Conservation (phyloP, 2,797 vertebrate species). For the Rhinogobio ventralis region DNA sequence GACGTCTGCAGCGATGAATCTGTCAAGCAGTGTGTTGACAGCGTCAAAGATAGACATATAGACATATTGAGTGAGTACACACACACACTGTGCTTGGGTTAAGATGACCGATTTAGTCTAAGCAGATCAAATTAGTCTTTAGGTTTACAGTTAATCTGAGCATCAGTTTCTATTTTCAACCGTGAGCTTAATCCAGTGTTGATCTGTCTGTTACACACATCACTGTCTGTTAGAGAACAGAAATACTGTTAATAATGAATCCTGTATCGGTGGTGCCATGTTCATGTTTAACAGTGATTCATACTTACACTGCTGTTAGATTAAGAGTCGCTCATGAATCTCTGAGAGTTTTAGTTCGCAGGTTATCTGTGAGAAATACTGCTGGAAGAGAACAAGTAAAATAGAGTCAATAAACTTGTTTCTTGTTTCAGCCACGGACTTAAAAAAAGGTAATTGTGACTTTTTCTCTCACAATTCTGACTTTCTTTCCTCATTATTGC, state of each 20-base stretch:
- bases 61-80: constrained; percentile 77
- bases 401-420: not conserved
- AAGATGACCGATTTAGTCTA: not conserved
- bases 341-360: not conserved
- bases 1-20: constrained; percentile 81
- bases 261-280: too few species aligned
- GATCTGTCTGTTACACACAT: constrained; percentile 14
- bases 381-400: not conserved
- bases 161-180: not conserved
- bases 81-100: not conserved
- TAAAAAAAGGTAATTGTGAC: not conserved
- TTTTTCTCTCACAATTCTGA: too few species aligned
- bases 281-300: not conserved
- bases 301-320: not conserved
- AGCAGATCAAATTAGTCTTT: not conserved
- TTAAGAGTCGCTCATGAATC: not conserved
- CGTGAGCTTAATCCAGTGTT: not conserved
- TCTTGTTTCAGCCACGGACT: too few species aligned
- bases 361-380: not conserved
- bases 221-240: not conserved
- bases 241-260: not conserved
- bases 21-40: constrained; percentile 78
- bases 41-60: constrained; percentile 79
- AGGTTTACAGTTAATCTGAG: not conserved
- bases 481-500: not conserved